Evolutionary conservation across 2,797 vertebrate genomes (phyloP).

Genomic region (Centropyge bicolor): DNA sequence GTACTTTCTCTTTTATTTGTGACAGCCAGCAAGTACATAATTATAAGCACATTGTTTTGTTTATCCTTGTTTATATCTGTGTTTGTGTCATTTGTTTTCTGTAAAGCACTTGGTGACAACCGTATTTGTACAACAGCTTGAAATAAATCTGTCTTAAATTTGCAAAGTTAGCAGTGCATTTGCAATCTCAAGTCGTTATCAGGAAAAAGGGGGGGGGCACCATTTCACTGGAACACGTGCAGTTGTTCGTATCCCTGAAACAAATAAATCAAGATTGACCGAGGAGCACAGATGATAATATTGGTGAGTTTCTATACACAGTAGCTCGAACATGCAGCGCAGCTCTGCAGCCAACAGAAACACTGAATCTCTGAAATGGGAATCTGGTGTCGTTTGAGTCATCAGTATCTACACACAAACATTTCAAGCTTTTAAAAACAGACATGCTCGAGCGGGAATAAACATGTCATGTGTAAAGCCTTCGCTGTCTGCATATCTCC

Average conservation of each 20-base stretch:
- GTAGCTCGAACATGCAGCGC: not conserved
- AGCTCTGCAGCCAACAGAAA: not conserved
- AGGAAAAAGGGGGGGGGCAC: not conserved
- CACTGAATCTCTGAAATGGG: conserved; percentile 12
- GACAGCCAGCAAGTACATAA: conserved; percentile 63
- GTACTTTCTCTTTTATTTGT: conserved; percentile 46
- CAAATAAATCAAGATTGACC: conserved; percentile 20
- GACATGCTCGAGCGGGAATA: conserved; percentile 53
- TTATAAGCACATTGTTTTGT: conserved; percentile 63
- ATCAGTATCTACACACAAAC: conserved; percentile 18
- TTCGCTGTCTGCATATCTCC: conserved; percentile 36
- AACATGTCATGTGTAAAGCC: conserved; percentile 43
- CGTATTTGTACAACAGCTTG: conserved; percentile 63
- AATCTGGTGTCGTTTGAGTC: conserved; percentile 35
- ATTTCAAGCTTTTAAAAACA: conserved; percentile 31
- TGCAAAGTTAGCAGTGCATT: conserved; percentile 47
- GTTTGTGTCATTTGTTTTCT: conserved; percentile 65
- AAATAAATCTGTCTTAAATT: conserved; percentile 83
- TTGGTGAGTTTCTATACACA: not conserved
- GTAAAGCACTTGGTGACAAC: conserved; percentile 71
- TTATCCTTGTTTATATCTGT: conserved; percentile 58
- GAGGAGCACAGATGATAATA: not conserved
- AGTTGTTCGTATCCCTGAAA: conserved; percentile 29
- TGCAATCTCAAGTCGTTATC: conserved; percentile 39
- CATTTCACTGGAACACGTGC: conserved; percentile 19